Evolutionary conservation across 2,888 invertebrate genomes (phyloP), one percentile per base, ranked within the genome.

Genomic region (Drosophila meridionalis): DNA sequence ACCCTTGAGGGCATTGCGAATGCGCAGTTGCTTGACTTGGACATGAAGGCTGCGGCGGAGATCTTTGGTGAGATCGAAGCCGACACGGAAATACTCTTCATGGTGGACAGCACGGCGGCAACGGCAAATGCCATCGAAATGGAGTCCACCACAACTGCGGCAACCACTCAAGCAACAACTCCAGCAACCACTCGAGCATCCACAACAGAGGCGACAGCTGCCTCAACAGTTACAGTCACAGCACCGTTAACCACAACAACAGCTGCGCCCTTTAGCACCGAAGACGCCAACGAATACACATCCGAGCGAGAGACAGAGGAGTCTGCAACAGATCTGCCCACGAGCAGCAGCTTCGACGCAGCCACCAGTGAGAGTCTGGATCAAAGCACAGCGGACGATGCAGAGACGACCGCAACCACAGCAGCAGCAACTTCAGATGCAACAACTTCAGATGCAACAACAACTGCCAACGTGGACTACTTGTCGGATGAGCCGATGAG

Each of bases 401-500:
- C 20, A 2, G 59, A 30, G 30, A 11, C n/a, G 36, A 6, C 28
- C 14, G 12, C 38, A 32, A 20, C 50, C 20, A 20, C 40, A 20
- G 12, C 34, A 58, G 50, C 30, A 2, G 28, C 36, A 28, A 52
- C 4, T 8, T 40, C 9, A 14, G 6, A 61, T 36, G 48, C 38
- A 43, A 32, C 12, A 50, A 12, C 20, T 20, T 20, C 20, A 20
- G 55, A 34, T 11, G 34, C 42, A 8, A 43, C 76, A 11, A 76
- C 70, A 14, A 73, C 70, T 1, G 32, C 43, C 14, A 85, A 36
- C 32, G 20, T 43, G 26, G 83, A 85, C 64, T 82, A 85, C 38
- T 58, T 63, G 57, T 57, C 69, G 50, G 81, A 80, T 55, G 83
- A 76, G 43, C 45, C 69, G 1, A 14, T 55, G 47, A 34, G 59